Evolutionary conservation across 2,888 invertebrate species (phyloP), one percentile per base, ranked within the genome.

Genomic region (Troides oblongomaculatus): DNA sequence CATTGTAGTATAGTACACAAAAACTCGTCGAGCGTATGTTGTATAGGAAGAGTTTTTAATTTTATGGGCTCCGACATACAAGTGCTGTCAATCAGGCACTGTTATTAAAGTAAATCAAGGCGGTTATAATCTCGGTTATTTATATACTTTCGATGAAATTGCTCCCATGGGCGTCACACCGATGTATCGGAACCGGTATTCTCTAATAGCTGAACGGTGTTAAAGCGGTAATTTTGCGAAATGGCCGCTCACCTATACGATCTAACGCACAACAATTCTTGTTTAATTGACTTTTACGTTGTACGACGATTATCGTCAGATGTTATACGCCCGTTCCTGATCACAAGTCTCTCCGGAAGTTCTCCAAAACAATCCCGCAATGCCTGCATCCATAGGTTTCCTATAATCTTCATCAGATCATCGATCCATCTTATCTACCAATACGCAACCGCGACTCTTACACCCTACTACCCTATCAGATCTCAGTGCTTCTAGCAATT

Each of bases 161-260:
- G 78, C 77, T 85, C 84, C 88, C 82, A 83, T 79, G 80, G 87
- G 88, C 77, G 77, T 81, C 76, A 66, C 65, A 75, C 77, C 77
- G 79, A 85, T 83, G 79, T 78, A 81, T 79, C 78, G 76, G 78
- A 78, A 83, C 87, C 82, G 87, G 85, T 88, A 88, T 77, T 61
- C 77, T 78, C 79, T 87, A 88, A 88, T 88, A 82, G 81, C 77
- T 78, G 77, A 30, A 74, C 73, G 75, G 70, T 73, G 78, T 84
- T 80, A 79, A 84, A 84, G 82, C 82, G 82, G 80, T 88, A 86
- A 89, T 89, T 89, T 89, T 72, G 87, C 87, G 86, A 46, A 88
- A 86, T 84, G 79, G 81, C 79, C 71, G 70, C 65, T 72, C 74
- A 71, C 68, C 64, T 68, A 23, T 71, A 70, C 72, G 56, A 62